Conservation (phyloP, 2,888 invertebrate species). For the Cataglyphis rosenhaueri region DNA sequence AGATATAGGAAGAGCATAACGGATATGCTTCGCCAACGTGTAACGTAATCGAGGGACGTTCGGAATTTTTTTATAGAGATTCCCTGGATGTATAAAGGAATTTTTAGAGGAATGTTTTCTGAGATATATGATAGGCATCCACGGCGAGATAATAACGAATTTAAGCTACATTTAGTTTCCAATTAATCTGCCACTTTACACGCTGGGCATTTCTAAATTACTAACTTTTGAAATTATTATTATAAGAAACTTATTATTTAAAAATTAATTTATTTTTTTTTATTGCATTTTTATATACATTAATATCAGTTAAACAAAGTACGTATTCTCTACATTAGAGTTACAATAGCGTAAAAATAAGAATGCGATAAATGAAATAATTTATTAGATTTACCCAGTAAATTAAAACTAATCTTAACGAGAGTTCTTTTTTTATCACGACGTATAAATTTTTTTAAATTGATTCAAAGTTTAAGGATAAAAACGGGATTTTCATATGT, state of each 20-base stretch:
- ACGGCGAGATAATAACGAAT: slow-evolving; percentile 4
- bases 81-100: slow-evolving; percentile 21
- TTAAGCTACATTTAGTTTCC: slow-evolving; percentile 11
- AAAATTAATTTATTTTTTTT: neutral
- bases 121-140: slow-evolving; percentile 14
- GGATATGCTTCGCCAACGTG: slow-evolving; percentile 47
- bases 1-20: slow-evolving; percentile 22
- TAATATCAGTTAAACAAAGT: neutral
- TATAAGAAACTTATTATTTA: neutral
- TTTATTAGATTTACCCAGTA: neutral
- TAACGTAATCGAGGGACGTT: slow-evolving; percentile 8
- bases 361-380: neutral
- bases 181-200: slow-evolving; percentile 9
- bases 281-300: neutral
- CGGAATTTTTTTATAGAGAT: slow-evolving; percentile 45
- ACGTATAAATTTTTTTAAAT: neutral
- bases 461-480: slow-evolving; percentile 15
- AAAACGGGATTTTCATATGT: slow-evolving; percentile 40
- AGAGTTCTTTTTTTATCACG: neutral
- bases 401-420: slow-evolving; percentile 7
- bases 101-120: slow-evolving; percentile 26
- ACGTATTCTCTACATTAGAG: neutral
- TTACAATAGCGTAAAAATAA: neutral
- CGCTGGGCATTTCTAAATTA: neutral
- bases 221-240: neutral